Conservation (phyloP, 2,888 invertebrate species). For the Catocala sponsa region DNA sequence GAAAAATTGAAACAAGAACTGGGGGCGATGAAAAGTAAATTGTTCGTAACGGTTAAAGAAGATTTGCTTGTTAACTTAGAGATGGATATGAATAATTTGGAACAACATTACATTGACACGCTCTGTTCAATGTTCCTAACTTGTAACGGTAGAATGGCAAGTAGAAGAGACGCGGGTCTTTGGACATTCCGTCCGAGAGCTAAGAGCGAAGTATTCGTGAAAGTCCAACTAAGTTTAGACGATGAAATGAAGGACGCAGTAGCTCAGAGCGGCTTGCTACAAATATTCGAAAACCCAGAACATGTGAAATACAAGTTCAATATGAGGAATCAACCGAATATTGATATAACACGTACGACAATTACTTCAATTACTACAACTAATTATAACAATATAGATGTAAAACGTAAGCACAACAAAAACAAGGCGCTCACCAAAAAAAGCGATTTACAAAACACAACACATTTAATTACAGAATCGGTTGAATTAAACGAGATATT, state of each 20-base stretch:
- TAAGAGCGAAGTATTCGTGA: conserved; percentile 57
- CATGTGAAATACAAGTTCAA: background rate
- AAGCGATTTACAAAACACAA: too few relatives aligned
- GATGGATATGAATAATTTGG: conserved; percentile 65
- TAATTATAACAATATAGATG: too few relatives aligned
- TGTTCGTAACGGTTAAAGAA: conserved; percentile 49
- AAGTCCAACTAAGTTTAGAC: conserved; percentile 61
- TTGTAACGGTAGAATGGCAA: conserved; percentile 61
- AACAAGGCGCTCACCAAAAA: too few relatives aligned
- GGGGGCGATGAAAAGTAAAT: conserved; percentile 34
- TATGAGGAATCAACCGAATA: background rate
- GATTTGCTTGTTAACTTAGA: conserved; percentile 66
- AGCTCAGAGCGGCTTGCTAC: conserved; percentile 10
- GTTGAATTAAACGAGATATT: conserved; percentile 4
- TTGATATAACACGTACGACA: background rate
- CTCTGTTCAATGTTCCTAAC: conserved; percentile 65
- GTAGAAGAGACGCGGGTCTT: conserved; percentile 20
- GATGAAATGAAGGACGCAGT: conserved; percentile 50
- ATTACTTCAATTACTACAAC: background rate
- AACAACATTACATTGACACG: conserved; percentile 46
- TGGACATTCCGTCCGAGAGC: conserved; percentile 12
- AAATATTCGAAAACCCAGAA: background rate
- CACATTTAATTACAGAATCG: background rate
- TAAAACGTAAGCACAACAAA: background rate
- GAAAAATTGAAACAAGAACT: conserved; percentile 47